phyloP scores from a whole-genome alignment of 2,113 vertebrate species.

The Alethe castanea region DNA sequence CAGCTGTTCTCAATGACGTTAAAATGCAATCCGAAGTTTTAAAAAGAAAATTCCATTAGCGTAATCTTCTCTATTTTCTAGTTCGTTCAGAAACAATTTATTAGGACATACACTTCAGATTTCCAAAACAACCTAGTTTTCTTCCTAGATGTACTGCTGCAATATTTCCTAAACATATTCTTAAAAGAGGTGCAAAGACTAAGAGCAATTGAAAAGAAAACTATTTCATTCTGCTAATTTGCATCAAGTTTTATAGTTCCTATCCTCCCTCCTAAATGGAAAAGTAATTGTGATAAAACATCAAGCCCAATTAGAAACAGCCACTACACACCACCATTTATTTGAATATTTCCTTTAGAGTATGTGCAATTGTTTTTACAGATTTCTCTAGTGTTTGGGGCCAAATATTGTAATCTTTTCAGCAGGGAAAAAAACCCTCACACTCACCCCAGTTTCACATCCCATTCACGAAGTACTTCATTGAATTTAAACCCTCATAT shows the following conservation, averaged over 20 bases:
- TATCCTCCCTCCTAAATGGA: background rate
- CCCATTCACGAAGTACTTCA: background rate
- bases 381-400: background rate
- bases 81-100: background rate
- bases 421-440: background rate
- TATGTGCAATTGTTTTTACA: background rate
- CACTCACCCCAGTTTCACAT: background rate
- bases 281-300: constrained; percentile 14
- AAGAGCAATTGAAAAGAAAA: background rate
- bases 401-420: background rate
- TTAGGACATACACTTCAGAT: background rate
- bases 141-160: background rate
- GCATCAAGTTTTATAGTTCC: background rate
- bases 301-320: constrained; percentile 4
- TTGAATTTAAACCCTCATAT: background rate
- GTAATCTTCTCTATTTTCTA: background rate
- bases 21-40: background rate
- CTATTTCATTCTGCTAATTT: background rate
- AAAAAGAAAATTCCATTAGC: background rate
- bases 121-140: background rate
- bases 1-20: background rate
- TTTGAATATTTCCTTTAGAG: constrained; percentile 6
- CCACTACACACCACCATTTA: background rate
- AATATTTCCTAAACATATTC: background rate
- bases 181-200: background rate